phyloP scores from a whole-genome alignment of 2,113 vertebrate species.

The Leiothrix lutea region DNA sequence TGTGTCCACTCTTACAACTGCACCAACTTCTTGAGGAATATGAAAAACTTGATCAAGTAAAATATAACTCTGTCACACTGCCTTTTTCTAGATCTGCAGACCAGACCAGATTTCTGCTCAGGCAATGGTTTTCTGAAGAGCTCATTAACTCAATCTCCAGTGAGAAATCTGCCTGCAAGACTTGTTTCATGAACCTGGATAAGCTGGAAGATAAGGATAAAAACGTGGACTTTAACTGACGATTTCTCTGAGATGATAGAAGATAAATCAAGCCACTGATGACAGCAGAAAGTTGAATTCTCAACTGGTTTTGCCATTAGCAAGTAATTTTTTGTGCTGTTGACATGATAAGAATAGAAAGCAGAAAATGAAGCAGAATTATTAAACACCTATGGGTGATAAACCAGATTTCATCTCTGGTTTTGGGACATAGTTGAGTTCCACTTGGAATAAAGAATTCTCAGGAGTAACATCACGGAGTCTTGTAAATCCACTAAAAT shows the following conservation, averaged over 20 bases:
- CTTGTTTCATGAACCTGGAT: neutral
- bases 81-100: neutral
- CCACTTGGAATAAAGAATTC: neutral
- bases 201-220: neutral
- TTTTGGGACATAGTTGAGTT: neutral
- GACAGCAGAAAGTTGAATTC: neutral
- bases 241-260: neutral
- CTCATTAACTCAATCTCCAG: neutral
- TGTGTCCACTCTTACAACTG: neutral
- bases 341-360: conserved; percentile 11
- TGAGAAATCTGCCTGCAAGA: neutral
- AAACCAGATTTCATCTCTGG: neutral
- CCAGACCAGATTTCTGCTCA: neutral
- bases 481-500: neutral
- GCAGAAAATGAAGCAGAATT: neutral
- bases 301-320: neutral
- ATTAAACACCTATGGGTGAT: neutral
- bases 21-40: neutral
- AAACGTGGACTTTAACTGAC: neutral
- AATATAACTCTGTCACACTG: neutral
- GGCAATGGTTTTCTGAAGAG: neutral
- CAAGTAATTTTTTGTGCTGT: neutral
- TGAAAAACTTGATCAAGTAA: neutral
- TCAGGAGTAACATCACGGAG: neutral
- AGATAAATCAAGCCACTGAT: neutral